A percentile compares a stretch with the other conserved stretches of the same genome.
These are phyloP conservation scores for Pollachius pollachius DNA, from an alignment of 2,113 vertebrate genomes.

Conservation along the genomic window DNA sequence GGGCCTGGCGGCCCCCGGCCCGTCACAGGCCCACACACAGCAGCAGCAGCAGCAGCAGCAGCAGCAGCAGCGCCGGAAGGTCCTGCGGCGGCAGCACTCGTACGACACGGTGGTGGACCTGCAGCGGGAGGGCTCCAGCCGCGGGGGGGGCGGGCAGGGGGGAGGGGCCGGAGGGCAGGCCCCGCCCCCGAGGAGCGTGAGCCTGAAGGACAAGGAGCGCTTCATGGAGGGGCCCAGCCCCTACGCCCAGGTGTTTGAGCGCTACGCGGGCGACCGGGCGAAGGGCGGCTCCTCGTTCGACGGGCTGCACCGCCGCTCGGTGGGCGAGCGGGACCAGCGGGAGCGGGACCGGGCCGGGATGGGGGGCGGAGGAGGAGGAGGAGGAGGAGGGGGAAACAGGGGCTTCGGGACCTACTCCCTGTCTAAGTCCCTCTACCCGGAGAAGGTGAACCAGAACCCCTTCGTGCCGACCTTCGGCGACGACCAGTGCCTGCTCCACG, in stretches of 20 bases:
- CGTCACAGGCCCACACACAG: conserved; percentile 66
- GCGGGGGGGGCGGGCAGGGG: conserved; percentile 56
- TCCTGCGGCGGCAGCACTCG: conserved; percentile 94
- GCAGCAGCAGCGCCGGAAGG: conserved; percentile 69
- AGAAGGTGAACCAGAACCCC: conserved; percentile 99
- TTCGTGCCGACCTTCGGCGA: conserved; percentile 99
- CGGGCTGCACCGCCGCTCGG: conserved; percentile 74
- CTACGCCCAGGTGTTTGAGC: conserved; percentile 98
- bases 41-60: too few species aligned
- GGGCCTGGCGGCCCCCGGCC: conserved; percentile 61
- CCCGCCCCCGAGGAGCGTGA: conserved; percentile 89
- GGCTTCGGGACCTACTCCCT: conserved; percentile 91
- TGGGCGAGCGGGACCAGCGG: conserved; percentile 76
- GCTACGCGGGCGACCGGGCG: conserved; percentile 72
- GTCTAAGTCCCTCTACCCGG: conserved; percentile 99
- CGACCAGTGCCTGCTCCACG: conserved; percentile 99
- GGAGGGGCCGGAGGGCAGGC: conserved; percentile 70
- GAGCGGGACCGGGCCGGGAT: conserved; percentile 76
- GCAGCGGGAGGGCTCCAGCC: conserved; percentile 89
- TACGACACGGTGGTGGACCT: conserved; percentile 98
- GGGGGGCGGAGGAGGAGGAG: conserved; percentile 70
- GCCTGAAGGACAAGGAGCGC: conserved; percentile 98
- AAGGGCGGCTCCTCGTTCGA: conserved; percentile 77
- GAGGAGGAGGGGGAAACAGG: conserved; percentile 67
- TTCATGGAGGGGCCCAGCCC: conserved; percentile 91